These are phyloP conservation scores for Melinopterus prodromus DNA, from an alignment of 2,888 invertebrate genomes.

Conservation along the genomic window DNA sequence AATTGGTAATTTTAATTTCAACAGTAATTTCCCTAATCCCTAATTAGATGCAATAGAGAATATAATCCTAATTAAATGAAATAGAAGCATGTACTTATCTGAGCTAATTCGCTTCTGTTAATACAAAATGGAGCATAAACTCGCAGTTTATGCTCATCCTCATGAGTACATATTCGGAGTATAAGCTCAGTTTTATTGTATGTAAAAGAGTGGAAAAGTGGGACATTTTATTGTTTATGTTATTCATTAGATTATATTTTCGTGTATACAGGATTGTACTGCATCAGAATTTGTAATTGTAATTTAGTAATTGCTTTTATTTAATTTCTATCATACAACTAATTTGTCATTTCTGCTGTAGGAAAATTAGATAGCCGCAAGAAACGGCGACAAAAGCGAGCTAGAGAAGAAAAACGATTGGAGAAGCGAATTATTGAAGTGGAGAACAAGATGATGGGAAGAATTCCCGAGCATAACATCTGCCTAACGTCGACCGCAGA, in stretches of 20 bases:
- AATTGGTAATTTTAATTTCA: too few species aligned
- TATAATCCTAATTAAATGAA: too few species aligned
- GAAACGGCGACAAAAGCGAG: slow-evolving; percentile 73
- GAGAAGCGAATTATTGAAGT: slow-evolving; percentile 80
- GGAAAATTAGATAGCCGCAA: slow-evolving; percentile 79
- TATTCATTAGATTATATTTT: background rate
- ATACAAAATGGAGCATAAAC: too few species aligned
- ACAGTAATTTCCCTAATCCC: too few species aligned
- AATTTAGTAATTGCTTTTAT: background rate
- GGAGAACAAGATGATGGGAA: slow-evolving; percentile 76
- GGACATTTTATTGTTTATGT: too few species aligned
- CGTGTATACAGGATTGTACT: slow-evolving; percentile 27
- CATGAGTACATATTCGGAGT: too few species aligned
- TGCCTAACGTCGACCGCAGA: slow-evolving; percentile 72
- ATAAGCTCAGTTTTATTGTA: too few species aligned
- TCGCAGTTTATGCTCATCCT: too few species aligned
- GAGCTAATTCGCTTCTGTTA: too few species aligned
- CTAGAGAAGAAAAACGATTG: slow-evolving; percentile 80
- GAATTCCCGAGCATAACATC: slow-evolving; percentile 67
- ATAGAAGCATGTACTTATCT: too few species aligned
- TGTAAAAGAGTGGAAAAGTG: too few species aligned
- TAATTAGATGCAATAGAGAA: too few species aligned
- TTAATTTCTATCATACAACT: slow-evolving; percentile 4
- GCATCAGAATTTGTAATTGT: background rate
- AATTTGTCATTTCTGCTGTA: slow-evolving; percentile 50